Percentiles rank a stretch among this genome's conserved stretches.
phyloP scores from a whole-genome alignment of 2,797 vertebrate species.

The Cyprinella venusta region DNA sequence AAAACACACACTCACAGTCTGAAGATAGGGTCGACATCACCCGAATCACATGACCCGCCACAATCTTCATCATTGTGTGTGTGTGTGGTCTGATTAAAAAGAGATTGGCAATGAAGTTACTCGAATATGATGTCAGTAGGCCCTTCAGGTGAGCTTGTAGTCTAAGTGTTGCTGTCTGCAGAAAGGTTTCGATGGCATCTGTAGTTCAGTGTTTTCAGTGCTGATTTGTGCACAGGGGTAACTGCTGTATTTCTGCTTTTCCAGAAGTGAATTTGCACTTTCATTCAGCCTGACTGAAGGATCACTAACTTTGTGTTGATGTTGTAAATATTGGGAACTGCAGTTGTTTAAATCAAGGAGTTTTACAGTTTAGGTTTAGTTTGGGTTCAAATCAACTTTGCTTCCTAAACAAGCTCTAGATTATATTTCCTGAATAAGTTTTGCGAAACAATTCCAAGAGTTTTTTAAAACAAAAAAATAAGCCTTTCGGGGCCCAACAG shows the following conservation, averaged over 20 bases:
- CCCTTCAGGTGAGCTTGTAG: background rate
- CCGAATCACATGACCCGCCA: background rate
- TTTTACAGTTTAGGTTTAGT: background rate
- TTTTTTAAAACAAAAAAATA: background rate
- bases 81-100: background rate
- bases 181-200: too few species aligned
- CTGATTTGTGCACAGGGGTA: too few species aligned
- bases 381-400: background rate
- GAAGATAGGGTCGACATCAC: background rate
- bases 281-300: background rate
- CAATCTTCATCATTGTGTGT: background rate
- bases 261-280: background rate
- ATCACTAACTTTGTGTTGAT: too few species aligned
- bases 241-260: background rate
- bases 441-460: too few species aligned
- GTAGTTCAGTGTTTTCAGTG: too few species aligned
- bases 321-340: background rate
- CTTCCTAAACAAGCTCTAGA: background rate
- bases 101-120: background rate
- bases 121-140: background rate
- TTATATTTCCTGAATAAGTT: background rate
- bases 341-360: background rate
- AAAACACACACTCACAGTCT: constrained; percentile 7
- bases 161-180: too few species aligned
- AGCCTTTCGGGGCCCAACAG: background rate